Evolutionary conservation across 2,888 invertebrate species (phyloP).

Genomic region (Yponomeuta cagnagella): DNA sequence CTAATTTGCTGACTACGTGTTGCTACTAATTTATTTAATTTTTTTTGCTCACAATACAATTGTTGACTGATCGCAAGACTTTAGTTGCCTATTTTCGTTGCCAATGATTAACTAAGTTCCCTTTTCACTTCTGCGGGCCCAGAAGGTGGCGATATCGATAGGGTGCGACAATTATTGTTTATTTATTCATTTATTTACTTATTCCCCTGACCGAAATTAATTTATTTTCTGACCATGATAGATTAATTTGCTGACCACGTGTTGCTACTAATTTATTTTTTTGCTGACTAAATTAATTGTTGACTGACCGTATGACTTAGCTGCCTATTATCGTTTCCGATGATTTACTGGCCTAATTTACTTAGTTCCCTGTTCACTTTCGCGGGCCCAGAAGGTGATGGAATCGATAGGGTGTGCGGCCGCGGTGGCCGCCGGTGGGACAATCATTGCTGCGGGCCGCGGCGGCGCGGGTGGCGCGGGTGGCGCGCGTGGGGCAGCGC

Average conservation of each 20-base stretch:
- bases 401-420: constrained; percentile 64
- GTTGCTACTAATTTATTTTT: too few relatives aligned
- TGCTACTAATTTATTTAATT: too few relatives aligned
- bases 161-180: constrained; percentile 62
- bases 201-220: too few relatives aligned
- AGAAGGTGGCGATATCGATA: constrained; percentile 52
- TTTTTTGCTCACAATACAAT: constrained; percentile 5
- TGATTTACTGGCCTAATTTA: constrained; percentile 38
- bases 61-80: constrained; percentile 47
- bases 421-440: constrained; percentile 60
- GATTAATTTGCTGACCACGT: too few relatives aligned
- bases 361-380: not conserved
- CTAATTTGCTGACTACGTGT: too few relatives aligned
- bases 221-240: too few relatives aligned
- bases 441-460: constrained; percentile 58
- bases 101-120: too few relatives aligned
- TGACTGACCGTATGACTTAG: constrained; percentile 39
- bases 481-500: constrained; percentile 17
- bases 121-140: not conserved
- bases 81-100: constrained; percentile 38
- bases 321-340: constrained; percentile 24
- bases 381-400: constrained; percentile 19
- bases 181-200: too few relatives aligned
- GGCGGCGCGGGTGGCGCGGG: constrained; percentile 35
- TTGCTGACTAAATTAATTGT: constrained; percentile 18